Conservation (phyloP, 2,797 vertebrate genomes). For the Neostethus bicornis region DNA sequence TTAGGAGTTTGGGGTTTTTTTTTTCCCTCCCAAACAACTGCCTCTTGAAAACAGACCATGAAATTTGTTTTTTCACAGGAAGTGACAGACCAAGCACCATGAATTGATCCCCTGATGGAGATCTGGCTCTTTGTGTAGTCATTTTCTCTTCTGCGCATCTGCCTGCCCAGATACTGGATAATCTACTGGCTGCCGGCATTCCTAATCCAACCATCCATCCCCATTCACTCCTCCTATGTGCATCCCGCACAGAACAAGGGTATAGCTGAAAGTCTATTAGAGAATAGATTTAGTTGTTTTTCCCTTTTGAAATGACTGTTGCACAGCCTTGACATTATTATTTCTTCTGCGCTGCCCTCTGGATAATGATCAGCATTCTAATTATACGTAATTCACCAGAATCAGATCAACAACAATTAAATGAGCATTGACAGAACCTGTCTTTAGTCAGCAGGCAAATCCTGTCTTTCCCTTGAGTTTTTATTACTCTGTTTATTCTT, state of each 20-base stretch:
- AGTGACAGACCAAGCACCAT: conserved; percentile 72
- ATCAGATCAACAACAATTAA: conserved; percentile 61
- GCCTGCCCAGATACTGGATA: conserved; percentile 82
- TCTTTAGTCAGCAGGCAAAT: conserved; percentile 47
- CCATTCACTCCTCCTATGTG: conserved; percentile 68
- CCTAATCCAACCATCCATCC: conserved; percentile 79
- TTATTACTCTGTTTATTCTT: conserved; percentile 9
- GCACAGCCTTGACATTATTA: conserved; percentile 63
- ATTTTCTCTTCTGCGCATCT: conserved; percentile 77
- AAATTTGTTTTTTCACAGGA: conserved; percentile 81
- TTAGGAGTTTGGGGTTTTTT: no score
- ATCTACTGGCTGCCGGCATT: conserved; percentile 76
- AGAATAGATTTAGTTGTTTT: conserved; percentile 70
- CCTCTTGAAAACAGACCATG: conserved; percentile 77
- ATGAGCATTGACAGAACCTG: conserved; percentile 53
- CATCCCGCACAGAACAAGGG: conserved; percentile 69
- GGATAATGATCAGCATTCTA: conserved; percentile 71
- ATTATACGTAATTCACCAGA: conserved; percentile 71
- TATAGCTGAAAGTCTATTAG: conserved; percentile 68
- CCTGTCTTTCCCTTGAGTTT: conserved; percentile 31
- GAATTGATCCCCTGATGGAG: conserved; percentile 81
- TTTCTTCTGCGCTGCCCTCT: conserved; percentile 70
- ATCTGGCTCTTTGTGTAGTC: conserved; percentile 80
- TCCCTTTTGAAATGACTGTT: conserved; percentile 67
- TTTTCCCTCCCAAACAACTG: conserved; percentile 39